Evolutionary conservation across 2,888 invertebrate genomes (phyloP).

Genomic region (Drosophila mimica): DNA sequence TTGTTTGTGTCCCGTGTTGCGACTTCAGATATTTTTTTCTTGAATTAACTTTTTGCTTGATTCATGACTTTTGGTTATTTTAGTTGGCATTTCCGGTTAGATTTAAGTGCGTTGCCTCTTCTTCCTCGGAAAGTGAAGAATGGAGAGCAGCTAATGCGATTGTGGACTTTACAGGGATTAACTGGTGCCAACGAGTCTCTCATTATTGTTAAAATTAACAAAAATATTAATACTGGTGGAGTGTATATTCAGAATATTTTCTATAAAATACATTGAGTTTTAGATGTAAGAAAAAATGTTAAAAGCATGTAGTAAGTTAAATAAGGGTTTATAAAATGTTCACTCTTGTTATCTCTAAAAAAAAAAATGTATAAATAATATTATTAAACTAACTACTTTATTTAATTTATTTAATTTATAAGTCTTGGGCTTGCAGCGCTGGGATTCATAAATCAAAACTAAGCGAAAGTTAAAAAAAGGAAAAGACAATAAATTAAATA

Average conservation of each 20-base stretch:
- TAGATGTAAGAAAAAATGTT: not conserved
- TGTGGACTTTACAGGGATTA: slow-evolving; percentile 6
- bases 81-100: slow-evolving; percentile 65
- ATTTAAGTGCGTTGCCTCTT: slow-evolving; percentile 8
- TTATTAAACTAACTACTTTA: no score
- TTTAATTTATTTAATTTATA: no score
- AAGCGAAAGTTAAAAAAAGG: not conserved
- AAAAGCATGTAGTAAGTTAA: not conserved
- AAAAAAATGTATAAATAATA: not conserved
- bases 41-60: slow-evolving; percentile 83
- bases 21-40: slow-evolving; percentile 50
- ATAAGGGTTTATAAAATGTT: not conserved
- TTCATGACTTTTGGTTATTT: slow-evolving; percentile 81
- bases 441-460: not conserved
- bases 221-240: not conserved
- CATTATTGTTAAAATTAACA: slow-evolving; percentile 1
- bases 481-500: no score
- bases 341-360: not conserved
- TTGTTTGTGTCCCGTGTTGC: slow-evolving; percentile 50
- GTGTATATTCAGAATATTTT: no score
- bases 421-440: no score
- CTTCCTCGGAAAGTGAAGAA: slow-evolving; percentile 16
- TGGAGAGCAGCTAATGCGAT: slow-evolving; percentile 32
- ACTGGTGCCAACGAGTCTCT: slow-evolving; percentile 28
- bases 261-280: no score